Evolutionary conservation across 1,140 invertebrate species (phyloP).

Genomic region (Drosophila subobscura): DNA sequence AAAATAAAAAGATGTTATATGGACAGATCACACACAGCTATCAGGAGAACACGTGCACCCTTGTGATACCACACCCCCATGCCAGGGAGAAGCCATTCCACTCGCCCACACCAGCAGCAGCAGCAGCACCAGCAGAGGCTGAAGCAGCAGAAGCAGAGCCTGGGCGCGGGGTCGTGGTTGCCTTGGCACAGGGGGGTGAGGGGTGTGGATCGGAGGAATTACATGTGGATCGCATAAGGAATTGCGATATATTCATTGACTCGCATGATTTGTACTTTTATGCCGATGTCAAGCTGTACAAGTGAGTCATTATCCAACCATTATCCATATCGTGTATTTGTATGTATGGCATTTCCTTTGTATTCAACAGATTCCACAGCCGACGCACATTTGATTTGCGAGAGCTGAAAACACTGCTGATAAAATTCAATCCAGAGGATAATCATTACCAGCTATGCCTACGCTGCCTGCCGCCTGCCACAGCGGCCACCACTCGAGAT

Average conservation of each 20-base stretch:
- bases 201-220: slow-evolving; percentile 13
- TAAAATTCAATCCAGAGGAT: slow-evolving; percentile 63
- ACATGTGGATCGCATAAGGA: slow-evolving; percentile 72
- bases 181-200: not conserved
- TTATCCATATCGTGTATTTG: slow-evolving; percentile 5
- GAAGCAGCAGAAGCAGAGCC: slow-evolving; percentile 2
- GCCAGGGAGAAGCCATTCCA: slow-evolving; percentile 50
- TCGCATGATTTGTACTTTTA: slow-evolving; percentile 76
- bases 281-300: slow-evolving; percentile 73
- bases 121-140: slow-evolving; percentile 20
- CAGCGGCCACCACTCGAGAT: slow-evolving; percentile 22
- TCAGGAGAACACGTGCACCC: slow-evolving; percentile 64
- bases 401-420: slow-evolving; percentile 67
- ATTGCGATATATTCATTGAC: slow-evolving; percentile 78
- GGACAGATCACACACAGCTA: slow-evolving; percentile 71
- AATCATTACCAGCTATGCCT: slow-evolving; percentile 60
- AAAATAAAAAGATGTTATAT: slow-evolving; percentile 69
- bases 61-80: slow-evolving; percentile 62
- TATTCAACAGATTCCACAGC: slow-evolving; percentile 62
- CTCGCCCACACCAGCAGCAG: slow-evolving; percentile 42
- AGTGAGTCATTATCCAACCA: slow-evolving; percentile 56
- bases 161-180: not conserved
- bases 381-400: slow-evolving; percentile 70
- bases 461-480: slow-evolving; percentile 55
- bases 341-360: slow-evolving; percentile 4